Evolutionary conservation across 2,888 invertebrate species (phyloP).

Genomic region (Agrochola lota): DNA sequence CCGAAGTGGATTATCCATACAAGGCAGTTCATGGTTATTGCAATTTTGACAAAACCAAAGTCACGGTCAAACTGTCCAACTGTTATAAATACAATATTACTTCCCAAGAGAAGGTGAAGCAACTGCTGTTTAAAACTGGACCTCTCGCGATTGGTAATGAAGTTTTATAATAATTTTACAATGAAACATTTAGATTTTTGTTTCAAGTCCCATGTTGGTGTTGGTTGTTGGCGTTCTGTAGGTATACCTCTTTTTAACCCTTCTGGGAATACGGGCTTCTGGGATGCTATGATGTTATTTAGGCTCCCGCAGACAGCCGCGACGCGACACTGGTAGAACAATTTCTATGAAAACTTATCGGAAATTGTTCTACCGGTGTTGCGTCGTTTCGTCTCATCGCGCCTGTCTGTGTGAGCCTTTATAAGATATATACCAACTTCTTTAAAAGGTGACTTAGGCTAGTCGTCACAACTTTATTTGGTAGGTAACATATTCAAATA

Average conservation of each 20-base stretch:
- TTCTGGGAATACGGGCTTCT: not conserved
- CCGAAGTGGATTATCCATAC: constrained; percentile 8
- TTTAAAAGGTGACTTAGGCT: not conserved
- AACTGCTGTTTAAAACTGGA: constrained; percentile 11
- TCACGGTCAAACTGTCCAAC: not conserved
- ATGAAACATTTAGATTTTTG: not conserved
- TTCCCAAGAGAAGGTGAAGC: constrained; percentile 11
- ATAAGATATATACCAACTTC: not conserved
- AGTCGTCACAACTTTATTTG: not conserved
- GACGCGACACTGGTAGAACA: too few relatives aligned
- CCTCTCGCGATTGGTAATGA: constrained; percentile 3
- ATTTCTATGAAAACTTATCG: too few relatives aligned
- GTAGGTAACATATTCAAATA: not conserved
- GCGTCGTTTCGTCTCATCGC: too few relatives aligned
- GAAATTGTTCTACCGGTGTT: too few relatives aligned
- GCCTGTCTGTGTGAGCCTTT: too few relatives aligned
- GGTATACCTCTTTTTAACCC: not conserved
- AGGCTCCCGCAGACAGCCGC: too few relatives aligned
- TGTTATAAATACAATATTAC: not conserved
- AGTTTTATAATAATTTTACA: not conserved
- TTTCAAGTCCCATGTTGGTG: not conserved
- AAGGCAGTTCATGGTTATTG: not conserved
- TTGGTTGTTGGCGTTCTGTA: not conserved
- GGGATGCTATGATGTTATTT: not conserved
- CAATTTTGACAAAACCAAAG: constrained; percentile 1